Evolutionary conservation across 2,888 invertebrate species (phyloP), one percentile per base, ranked within the genome.

Genomic region (Trypoxylon attenuatum): DNA sequence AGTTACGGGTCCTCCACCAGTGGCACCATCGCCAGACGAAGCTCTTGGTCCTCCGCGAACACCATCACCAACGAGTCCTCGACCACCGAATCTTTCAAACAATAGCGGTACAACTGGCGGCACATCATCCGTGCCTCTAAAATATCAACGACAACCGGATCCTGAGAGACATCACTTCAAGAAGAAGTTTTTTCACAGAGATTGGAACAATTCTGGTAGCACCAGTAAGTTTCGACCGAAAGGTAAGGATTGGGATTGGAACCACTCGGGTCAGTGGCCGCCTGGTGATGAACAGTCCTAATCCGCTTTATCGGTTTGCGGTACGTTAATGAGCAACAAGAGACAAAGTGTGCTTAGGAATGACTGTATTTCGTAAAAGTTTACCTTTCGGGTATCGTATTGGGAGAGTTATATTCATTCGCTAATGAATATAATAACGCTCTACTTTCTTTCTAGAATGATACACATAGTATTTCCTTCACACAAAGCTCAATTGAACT

Each of bases 171-270:
- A 91, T 74, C 94, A 94, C 88, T 95, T 94, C 87, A 95, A 95
- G 88, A 95, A 95, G 89, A 94, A 94, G 82, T 93, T 93, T 88
- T 94, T 94, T 88, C 93, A 94, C 76, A 89, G 91, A 82, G 93
- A 90, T 56, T 87, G 86, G 86, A 83, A 78, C 60, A 84, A 82
- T 54, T 76, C 82, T 16, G 71, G 80, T 13, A 80, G 82, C 47
- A 81, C 91, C 77, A 90, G 91, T 62, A 92, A 92, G 83, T 92
- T 92, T 87, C 89, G 91, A 68, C 92, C 92, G 2, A 93, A 93
- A 81, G 92, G 92, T 60, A 93, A 93, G 83, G 92, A 92, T 79
- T 93, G 92, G 92, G 91, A 92, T 82, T 92, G 92, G 92, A 83
- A 85, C 59, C 88, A 88, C 71, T 88, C 88, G 29, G 86, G 85